Conservation (phyloP, 2,888 invertebrate species). For the Autographa gamma region DNA sequence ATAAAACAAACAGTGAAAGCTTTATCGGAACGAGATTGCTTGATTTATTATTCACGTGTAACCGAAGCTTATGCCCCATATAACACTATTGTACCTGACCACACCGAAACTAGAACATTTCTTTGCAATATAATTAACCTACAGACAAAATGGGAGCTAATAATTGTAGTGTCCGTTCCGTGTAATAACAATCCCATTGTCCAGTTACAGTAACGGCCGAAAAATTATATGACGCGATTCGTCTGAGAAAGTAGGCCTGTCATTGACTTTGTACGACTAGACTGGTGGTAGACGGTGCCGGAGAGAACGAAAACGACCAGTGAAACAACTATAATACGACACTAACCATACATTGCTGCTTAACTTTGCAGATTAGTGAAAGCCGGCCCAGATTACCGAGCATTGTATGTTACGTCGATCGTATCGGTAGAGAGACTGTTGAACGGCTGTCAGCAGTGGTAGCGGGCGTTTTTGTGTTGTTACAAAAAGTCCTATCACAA, state of each 20-base stretch:
- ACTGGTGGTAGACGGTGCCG: constrained; percentile 78
- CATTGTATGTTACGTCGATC: constrained; percentile 24
- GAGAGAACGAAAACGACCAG: constrained; percentile 42
- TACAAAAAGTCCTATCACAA: constrained; percentile 55
- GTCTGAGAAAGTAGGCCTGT: constrained; percentile 84
- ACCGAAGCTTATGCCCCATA: constrained; percentile 29
- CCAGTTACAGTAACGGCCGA: constrained; percentile 78
- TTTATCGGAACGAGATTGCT: constrained; percentile 36
- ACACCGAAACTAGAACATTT: constrained; percentile 65
- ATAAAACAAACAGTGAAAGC: constrained; percentile 39
- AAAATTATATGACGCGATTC: constrained; percentile 76
- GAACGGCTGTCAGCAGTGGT: constrained; percentile 5
- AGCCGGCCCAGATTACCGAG: neutral
- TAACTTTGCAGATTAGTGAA: neutral
- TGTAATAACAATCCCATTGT: constrained; percentile 76
- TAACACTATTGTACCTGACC: constrained; percentile 18
- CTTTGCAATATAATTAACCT: constrained; percentile 70
- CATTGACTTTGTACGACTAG: constrained; percentile 81
- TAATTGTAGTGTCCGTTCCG: constrained; percentile 75
- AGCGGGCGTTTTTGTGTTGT: constrained; percentile 47
- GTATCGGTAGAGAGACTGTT: neutral
- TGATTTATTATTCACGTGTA: constrained; percentile 39
- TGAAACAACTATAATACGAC: constrained; percentile 2
- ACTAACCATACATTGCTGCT: constrained; percentile 55
- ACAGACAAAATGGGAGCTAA: constrained; percentile 56